phyloP scores from a whole-genome alignment of 1,140 invertebrate species.

The Hyposmocoma kahamanoa region DNA sequence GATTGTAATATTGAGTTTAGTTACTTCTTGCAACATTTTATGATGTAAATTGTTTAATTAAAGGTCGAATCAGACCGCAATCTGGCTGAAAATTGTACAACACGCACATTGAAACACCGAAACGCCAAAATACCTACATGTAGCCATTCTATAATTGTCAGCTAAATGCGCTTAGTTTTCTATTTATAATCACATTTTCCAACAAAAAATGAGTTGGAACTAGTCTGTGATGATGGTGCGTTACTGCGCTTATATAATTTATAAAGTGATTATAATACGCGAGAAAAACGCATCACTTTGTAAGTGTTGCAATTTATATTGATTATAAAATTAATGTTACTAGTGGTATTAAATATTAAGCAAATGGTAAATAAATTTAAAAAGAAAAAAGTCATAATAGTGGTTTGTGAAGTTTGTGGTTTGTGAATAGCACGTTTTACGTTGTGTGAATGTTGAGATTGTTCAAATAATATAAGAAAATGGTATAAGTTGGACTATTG shows the following conservation, averaged over 20 bases:
- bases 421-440: neutral
- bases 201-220: neutral
- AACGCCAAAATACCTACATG: neutral
- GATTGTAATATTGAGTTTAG: slow-evolving; percentile 28
- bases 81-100: neutral
- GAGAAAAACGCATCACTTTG: neutral
- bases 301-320: neutral
- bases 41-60: neutral
- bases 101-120: neutral
- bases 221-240: neutral
- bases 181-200: neutral
- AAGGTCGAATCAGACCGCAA: neutral
- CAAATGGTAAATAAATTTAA: neutral
- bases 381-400: slow-evolving; percentile 32
- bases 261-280: neutral
- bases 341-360: neutral
- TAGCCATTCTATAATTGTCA: neutral
- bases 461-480: slow-evolving; percentile 8
- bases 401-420: slow-evolving; percentile 29
- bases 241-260: neutral
- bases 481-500: neutral
- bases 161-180: neutral
- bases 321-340: neutral
- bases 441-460: slow-evolving; percentile 12
- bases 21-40: slow-evolving; percentile 30